A percentile compares a stretch with the other conserved stretches of the same genome.
Evolutionary conservation across 1,140 invertebrate genomes (phyloP).

Genomic region (Sipha flava): DNA sequence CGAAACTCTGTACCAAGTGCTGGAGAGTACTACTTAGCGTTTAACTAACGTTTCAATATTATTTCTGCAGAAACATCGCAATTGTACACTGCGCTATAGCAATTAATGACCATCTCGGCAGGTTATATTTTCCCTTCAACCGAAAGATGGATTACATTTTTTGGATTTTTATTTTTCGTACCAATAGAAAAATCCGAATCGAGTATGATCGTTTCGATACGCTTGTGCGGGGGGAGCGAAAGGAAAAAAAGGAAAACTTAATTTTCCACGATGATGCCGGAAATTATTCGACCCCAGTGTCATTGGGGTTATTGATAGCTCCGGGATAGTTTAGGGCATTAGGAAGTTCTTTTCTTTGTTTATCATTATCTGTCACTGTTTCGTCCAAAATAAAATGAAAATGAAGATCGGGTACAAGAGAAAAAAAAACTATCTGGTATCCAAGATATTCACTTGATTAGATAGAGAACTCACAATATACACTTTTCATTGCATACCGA

Average conservation of each 20-base stretch:
- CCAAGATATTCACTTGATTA: conserved; percentile 8
- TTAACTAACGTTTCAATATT: background rate
- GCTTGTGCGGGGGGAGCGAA: background rate
- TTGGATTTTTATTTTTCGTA: background rate
- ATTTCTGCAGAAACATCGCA: background rate
- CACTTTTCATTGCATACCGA: background rate
- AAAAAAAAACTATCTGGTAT: background rate
- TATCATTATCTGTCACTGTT: background rate
- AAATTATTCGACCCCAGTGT: background rate
- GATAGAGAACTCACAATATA: background rate
- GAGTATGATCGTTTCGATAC: background rate
- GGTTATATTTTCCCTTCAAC: background rate
- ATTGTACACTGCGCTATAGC: background rate
- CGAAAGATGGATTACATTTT: background rate
- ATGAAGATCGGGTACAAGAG: background rate
- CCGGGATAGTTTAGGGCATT: background rate
- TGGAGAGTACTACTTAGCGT: background rate
- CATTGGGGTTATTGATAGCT: background rate
- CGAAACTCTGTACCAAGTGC: background rate
- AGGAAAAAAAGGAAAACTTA: background rate
- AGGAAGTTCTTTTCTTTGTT: background rate
- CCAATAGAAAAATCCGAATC: background rate
- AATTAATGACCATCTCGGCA: too few species aligned
- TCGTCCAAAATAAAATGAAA: background rate
- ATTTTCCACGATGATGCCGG: background rate